These are phyloP conservation scores for Dipodomys stephensi DNA, from an alignment of 2,113 vertebrate species.

Conservation along the genomic window DNA sequence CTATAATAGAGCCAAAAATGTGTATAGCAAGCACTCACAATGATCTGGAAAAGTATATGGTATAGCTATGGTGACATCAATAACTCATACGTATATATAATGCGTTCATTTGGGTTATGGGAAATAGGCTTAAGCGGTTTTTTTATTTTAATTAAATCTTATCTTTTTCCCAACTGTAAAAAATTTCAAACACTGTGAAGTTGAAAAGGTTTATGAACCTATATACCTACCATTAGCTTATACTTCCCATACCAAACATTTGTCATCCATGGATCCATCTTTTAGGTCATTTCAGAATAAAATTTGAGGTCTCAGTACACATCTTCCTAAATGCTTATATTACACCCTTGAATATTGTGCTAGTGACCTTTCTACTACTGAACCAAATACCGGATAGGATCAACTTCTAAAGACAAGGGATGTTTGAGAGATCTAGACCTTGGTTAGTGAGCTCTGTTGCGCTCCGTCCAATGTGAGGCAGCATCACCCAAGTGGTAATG, in stretches of 20 bases:
- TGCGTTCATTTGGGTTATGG: not conserved
- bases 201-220: not conserved
- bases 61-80: not conserved
- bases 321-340: conserved; percentile 4
- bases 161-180: not conserved
- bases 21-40: not conserved
- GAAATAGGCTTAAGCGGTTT: not conserved
- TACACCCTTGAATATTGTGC: not conserved
- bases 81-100: not conserved
- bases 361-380: not conserved
- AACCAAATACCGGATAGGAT: not conserved
- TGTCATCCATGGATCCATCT: not conserved
- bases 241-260: not conserved
- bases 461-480: not conserved
- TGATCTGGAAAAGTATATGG: not conserved
- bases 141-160: conserved; percentile 25
- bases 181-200: not conserved
- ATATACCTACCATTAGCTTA: no score
- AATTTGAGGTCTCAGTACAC: not conserved
- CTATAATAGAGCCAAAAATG: not conserved
- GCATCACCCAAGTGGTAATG: not conserved
- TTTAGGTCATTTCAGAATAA: not conserved
- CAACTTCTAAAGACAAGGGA: not conserved
- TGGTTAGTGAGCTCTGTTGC: not conserved
- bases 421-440: not conserved